Evolutionary conservation across 2,797 vertebrate species (phyloP).

Genomic region (Silurus aristotelis): DNA sequence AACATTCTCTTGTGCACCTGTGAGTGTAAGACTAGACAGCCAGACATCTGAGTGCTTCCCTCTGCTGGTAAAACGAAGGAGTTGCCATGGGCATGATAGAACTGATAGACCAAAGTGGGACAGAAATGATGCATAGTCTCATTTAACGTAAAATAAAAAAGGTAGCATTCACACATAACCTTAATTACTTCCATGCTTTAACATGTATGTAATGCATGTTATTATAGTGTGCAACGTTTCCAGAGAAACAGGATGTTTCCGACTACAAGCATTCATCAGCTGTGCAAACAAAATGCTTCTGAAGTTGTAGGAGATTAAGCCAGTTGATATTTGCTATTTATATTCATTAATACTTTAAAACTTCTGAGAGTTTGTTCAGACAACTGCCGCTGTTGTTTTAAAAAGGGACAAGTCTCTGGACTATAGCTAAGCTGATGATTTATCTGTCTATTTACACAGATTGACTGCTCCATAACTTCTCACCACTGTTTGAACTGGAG

Average conservation of each 20-base stretch:
- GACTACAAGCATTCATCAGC: background rate
- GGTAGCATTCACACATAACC: background rate
- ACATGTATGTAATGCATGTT: background rate
- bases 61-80: conserved; percentile 12
- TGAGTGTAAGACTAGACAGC: background rate
- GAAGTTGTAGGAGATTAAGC: background rate
- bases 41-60: background rate
- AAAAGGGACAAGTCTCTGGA: background rate
- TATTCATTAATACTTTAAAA: background rate
- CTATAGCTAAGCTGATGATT: conserved; percentile 61
- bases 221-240: conserved; percentile 1
- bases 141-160: conserved; percentile 50
- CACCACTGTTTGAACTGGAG: conserved; percentile 82
- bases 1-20: conserved; percentile 23
- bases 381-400: background rate
- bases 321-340: background rate
- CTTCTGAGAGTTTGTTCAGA: background rate
- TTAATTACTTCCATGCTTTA: background rate
- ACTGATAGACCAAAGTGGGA: background rate
- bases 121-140: conserved; percentile 66
- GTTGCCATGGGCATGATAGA: background rate
- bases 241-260: background rate
- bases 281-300: conserved; percentile 18
- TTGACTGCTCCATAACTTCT: conserved; percentile 77
- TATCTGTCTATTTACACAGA: conserved; percentile 78